Conservation (phyloP, 2,113 vertebrate genomes). For the Stigmatopora nigra region DNA sequence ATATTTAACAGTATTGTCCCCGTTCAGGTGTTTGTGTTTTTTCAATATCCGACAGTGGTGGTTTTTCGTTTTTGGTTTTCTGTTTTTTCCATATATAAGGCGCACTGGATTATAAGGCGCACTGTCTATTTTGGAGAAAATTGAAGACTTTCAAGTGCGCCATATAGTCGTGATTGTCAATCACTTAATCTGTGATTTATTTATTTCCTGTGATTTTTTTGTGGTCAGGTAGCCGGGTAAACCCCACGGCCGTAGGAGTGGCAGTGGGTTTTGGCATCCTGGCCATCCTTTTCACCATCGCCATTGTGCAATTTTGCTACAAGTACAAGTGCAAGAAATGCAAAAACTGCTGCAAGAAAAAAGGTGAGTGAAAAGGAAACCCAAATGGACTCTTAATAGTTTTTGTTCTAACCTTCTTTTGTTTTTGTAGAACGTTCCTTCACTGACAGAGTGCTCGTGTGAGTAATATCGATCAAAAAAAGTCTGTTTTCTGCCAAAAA, state of each 20-base stretch:
- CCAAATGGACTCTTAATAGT: background rate
- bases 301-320: slow-evolving; percentile 52
- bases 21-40: too few species aligned
- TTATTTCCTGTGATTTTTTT: slow-evolving; percentile 7
- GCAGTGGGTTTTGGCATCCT: slow-evolving; percentile 60
- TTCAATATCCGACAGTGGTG: too few species aligned
- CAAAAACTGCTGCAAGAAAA: slow-evolving; percentile 60
- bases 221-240: slow-evolving; percentile 47
- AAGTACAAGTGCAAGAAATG: slow-evolving; percentile 58
- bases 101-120: too few species aligned
- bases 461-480: slow-evolving; percentile 29
- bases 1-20: too few species aligned
- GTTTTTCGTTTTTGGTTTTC: too few species aligned
- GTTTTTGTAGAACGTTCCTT: slow-evolving; percentile 42
- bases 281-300: slow-evolving; percentile 52
- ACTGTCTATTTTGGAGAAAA: too few species aligned
- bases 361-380: slow-evolving; percentile 33
- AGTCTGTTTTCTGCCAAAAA: background rate
- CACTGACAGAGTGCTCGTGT: slow-evolving; percentile 64
- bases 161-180: too few species aligned
- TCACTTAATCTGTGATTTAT: background rate
- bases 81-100: too few species aligned
- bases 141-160: too few species aligned
- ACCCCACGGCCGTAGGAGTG: slow-evolving; percentile 48
- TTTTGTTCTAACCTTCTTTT: background rate